phyloP scores from a whole-genome alignment of 53 echinoderm and acorn worm species.

The Zoroaster sp. region DNA sequence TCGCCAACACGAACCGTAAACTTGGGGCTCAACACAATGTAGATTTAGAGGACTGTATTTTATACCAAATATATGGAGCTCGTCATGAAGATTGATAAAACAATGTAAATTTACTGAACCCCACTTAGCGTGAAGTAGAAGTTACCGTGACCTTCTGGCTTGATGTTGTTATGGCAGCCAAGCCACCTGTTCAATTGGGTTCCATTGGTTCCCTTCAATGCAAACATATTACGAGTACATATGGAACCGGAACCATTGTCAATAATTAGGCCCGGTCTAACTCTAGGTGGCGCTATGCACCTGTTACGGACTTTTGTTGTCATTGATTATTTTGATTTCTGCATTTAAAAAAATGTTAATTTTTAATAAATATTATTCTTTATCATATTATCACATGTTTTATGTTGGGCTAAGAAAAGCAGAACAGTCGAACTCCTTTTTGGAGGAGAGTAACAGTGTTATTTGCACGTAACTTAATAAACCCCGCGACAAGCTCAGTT shows the following conservation, averaged over 20 bases:
- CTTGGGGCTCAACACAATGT: background rate
- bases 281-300: constrained; percentile 49
- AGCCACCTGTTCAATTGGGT: constrained; percentile 31
- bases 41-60: background rate
- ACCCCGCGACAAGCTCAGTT: too few species aligned
- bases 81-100: background rate
- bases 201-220: constrained; percentile 7
- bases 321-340: too few species aligned
- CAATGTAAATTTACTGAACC: background rate
- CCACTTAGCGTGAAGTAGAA: background rate
- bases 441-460: too few species aligned
- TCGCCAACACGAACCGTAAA: background rate
- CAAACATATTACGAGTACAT: background rate
- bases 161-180: constrained; percentile 69
- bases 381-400: too few species aligned
- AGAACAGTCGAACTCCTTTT: too few species aligned
- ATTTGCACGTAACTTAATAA: too few species aligned
- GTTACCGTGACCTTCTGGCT: constrained; percentile 46
- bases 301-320: constrained; percentile 26
- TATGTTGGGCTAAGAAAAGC: background rate
- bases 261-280: background rate
- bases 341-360: too few species aligned
- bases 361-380: too few species aligned
- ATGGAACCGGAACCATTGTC: background rate
- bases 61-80: background rate